Evolutionary conservation across 2,113 vertebrate species (phyloP).

Genomic region (Siniperca chuatsi): DNA sequence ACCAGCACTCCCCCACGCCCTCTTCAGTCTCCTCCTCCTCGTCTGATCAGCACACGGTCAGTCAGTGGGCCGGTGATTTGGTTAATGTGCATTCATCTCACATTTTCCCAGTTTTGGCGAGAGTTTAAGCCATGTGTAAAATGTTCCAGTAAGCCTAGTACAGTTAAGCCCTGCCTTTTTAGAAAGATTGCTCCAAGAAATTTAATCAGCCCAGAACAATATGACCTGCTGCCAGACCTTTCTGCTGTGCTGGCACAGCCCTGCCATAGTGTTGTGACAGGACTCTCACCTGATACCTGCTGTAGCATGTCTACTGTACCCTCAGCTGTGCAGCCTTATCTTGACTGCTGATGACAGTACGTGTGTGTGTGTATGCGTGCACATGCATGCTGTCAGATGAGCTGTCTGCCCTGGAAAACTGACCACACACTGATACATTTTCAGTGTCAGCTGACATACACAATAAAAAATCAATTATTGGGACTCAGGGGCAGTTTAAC

Average conservation of each 20-base stretch:
- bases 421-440: constrained; percentile 38
- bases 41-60: constrained; percentile 75
- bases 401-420: constrained; percentile 40
- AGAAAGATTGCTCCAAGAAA: neutral
- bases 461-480: constrained; percentile 1
- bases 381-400: constrained; percentile 48
- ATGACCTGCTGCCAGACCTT: neutral
- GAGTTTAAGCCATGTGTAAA: neutral
- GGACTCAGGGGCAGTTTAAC: neutral
- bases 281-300: constrained; percentile 55
- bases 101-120: neutral
- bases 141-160: neutral
- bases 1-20: constrained; percentile 70
- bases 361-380: neutral
- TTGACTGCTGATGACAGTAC: constrained; percentile 32
- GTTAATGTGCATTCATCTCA: neutral
- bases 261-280: neutral
- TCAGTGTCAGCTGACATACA: constrained; percentile 12
- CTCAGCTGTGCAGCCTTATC: constrained; percentile 47
- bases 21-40: constrained; percentile 68
- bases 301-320: constrained; percentile 42
- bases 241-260: neutral
- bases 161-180: neutral
- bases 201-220: neutral
- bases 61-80: constrained; percentile 33